Evolutionary conservation across 2,797 vertebrate genomes (phyloP), one percentile per base, ranked within the genome.

Genomic region (Myotis pilosus): DNA sequence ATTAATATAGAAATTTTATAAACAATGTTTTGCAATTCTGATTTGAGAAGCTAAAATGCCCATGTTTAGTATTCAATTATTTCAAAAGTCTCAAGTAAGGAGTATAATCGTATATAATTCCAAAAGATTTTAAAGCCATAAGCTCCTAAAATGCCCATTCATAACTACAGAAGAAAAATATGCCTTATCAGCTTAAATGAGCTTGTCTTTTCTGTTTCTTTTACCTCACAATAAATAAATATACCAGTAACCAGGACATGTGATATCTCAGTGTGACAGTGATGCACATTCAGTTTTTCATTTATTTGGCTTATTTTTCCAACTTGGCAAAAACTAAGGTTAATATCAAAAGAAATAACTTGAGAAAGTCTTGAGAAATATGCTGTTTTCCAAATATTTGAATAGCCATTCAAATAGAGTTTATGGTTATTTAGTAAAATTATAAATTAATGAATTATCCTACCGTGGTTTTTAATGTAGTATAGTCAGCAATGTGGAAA

Each of bases 71-170:
- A 55, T 68, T 55, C 57, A 76, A 2, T 53, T 82, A 64, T 92
- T 94, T 72, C 20, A 79, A 78, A 89, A 96, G 96, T 33, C 64
- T 90, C 30, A 89, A 30, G 13, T 83, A 87, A 86, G 12, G 47
- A 80, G 44, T 62, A 69, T 71, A 94, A 93, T 79, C 30, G 76
- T 78, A 66, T 92, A 15, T 57, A 96, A 64, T 85, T 74, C 92
- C 9, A 55, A 95, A 96, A 96, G 1, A 68, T 91, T 96, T 95
- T 76, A 85, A 96, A 95, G 94, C 74, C 94, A 92, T 87, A 96
- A 94, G 38, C 66, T 96, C 4, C 25, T 94, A 57, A 95, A 78
- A 78, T 87, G 62, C 1, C 94, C 86, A 33, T 57, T 3, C 22
- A 33, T 83, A 80, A 41, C 19, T 91, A 93, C 78, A 96, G 94